Base-by-base conservation (phyloP, 2,113 vertebrate genomes). In the Hydrolagus affinis region DNA sequence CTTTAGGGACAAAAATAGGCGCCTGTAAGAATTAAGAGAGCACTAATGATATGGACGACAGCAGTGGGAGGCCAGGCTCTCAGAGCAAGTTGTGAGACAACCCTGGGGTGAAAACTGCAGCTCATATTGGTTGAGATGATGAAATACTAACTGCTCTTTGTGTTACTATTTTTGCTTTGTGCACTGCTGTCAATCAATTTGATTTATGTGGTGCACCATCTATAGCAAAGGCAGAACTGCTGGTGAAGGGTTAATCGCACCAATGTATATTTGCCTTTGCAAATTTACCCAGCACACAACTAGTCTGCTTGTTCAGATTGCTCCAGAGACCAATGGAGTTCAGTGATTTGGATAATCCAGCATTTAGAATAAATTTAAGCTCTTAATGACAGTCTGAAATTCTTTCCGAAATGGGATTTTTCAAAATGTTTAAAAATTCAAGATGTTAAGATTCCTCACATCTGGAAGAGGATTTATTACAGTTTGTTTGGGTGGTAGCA, bases 1-100 rank as follows among this genome's bases (percentile, higher is more conserved):
- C 73, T 44, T 75, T 44, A 57, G 73, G 73, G 73, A 75, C n/a
- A 75, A 75, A 75, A 75, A 75, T 75, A 75, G 73, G 32, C 56
- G 73, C 32, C 73, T 56, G 21, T 75, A 44, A 44, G 73, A 75
- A 75, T 75, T 44, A 75, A 75, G 30, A 57, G 73, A 44, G 30
- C 17, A 75, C 73, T 75, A 75, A 75, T 44, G 56, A 56, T 75
- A 75, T 75, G 73, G 73, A 75, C 28, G 21, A 17, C 32, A 75
- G 73, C 73, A 44, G 44, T 44, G 56, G 73, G 73, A 75, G 73
- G 73, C 19, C 2, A 75, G 56, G 73, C 73, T 57, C 56, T 75
- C 73, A 19, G 73, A 75, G 11, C 73, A 75, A 75, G 56, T 75
- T 56, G 32, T 75, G 15, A 75, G 19, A 56, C 32, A 56, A 75